These are phyloP conservation scores for Achatina immaculata DNA, from an alignment of 1,140 invertebrate species.

Conservation along the genomic window DNA sequence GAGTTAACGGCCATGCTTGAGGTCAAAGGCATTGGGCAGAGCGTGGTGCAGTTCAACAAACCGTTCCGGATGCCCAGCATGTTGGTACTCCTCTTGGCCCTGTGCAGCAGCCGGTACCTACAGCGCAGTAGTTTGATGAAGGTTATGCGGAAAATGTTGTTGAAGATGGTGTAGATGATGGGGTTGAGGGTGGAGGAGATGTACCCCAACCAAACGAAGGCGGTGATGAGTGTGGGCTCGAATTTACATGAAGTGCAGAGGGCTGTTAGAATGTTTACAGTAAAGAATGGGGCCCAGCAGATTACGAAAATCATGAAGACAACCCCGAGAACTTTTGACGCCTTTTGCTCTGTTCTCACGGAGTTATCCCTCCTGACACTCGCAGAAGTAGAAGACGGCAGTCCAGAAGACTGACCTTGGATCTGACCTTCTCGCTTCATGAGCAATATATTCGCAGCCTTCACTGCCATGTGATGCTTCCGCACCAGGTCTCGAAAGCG, in stretches of 20 bases:
- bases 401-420: conserved; percentile 14
- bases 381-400: conserved; percentile 25
- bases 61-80: conserved; percentile 30
- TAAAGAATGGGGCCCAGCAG: conserved; percentile 71
- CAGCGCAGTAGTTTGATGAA: conserved; percentile 68
- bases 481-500: conserved; percentile 54
- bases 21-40: not conserved
- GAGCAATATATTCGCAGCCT: conserved; percentile 64
- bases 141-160: conserved; percentile 69
- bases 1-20: not conserved
- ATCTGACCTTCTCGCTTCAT: conserved; percentile 46
- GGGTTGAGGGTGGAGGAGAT: conserved; percentile 70
- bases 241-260: conserved; percentile 74
- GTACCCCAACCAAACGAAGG: conserved; percentile 71
- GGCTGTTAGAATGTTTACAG: conserved; percentile 66
- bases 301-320: conserved; percentile 70
- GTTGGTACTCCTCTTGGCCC: conserved; percentile 42
- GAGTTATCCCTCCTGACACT: conserved; percentile 45
- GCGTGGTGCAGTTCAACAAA: conserved; percentile 15
- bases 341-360: conserved; percentile 88
- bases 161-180: conserved; percentile 73
- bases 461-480: conserved; percentile 63
- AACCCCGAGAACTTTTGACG: conserved; percentile 77
- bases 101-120: conserved; percentile 54
- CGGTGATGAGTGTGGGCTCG: conserved; percentile 56